Percentiles rank a stretch among this genome's conserved stretches.
Evolutionary conservation across 2,113 vertebrate species (phyloP).

Genomic region (Monarcha castaneiventris): DNA sequence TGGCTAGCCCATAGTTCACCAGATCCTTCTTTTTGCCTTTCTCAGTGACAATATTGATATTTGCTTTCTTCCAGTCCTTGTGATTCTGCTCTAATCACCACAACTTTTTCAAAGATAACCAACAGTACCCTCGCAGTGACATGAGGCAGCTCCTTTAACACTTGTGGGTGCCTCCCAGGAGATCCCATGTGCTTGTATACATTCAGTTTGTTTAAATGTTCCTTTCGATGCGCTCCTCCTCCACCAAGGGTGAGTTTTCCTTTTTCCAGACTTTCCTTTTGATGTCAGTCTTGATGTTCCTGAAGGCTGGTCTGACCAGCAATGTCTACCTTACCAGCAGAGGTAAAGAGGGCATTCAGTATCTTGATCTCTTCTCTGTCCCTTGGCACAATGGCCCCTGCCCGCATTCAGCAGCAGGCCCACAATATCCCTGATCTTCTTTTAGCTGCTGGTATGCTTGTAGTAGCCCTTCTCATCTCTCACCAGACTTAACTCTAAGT

Average conservation of each 20-base stretch:
- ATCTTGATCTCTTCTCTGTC: neutral
- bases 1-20: neutral
- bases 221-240: neutral
- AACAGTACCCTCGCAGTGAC: neutral
- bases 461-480: neutral
- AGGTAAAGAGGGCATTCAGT: neutral
- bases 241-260: neutral
- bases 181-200: neutral
- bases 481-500: neutral
- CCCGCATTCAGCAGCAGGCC: neutral
- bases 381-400: neutral
- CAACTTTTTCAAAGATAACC: neutral
- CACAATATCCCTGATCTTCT: neutral
- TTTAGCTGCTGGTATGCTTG: neutral
- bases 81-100: neutral
- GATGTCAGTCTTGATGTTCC: neutral
- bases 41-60: neutral
- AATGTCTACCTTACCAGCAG: neutral
- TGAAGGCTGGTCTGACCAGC: neutral
- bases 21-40: neutral
- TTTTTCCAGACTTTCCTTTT: neutral
- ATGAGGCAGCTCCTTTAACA: neutral
- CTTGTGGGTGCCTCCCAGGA: too few species aligned
- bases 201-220: neutral
- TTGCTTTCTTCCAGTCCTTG: neutral